Evolutionary conservation across 1,140 invertebrate genomes (phyloP).

Genomic region (Sesamia nonagrioides): DNA sequence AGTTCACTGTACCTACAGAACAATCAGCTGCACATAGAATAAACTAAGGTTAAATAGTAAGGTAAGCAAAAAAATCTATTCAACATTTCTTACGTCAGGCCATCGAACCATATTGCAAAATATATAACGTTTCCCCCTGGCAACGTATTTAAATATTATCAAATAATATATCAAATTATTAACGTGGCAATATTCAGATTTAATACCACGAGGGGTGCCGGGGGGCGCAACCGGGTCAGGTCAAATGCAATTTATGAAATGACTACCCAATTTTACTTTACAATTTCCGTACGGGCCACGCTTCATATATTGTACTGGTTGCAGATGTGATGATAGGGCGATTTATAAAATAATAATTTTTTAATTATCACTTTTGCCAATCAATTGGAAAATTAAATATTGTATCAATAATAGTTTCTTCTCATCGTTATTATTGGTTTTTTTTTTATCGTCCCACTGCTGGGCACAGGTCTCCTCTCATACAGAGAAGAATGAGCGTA

Average conservation of each 20-base stretch:
- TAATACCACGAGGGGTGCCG: slow-evolving; percentile 48
- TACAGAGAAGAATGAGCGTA: too few relatives aligned
- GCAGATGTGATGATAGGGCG: not conserved
- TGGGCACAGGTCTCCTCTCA: too few relatives aligned
- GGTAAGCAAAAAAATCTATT: not conserved
- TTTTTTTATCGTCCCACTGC: too few relatives aligned
- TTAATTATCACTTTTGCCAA: too few relatives aligned
- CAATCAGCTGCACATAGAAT: not conserved
- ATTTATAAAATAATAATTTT: not conserved
- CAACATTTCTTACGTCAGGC: not conserved
- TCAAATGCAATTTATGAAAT: slow-evolving; percentile 62
- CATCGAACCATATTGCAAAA: not conserved
- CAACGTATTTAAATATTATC: slow-evolving; percentile 21
- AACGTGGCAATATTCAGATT: slow-evolving; percentile 56
- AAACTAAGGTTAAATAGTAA: too few relatives aligned
- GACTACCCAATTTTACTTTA: slow-evolving; percentile 62
- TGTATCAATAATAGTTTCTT: too few relatives aligned
- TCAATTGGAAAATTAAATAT: too few relatives aligned
- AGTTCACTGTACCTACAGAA: not conserved
- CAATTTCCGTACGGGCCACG: slow-evolving; percentile 51
- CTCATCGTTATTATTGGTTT: too few relatives aligned
- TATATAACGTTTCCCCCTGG: not conserved
- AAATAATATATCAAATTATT: slow-evolving; percentile 37
- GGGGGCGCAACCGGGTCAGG: slow-evolving; percentile 20
- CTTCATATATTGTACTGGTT: slow-evolving; percentile 6